A percentile compares a stretch with the other conserved stretches of the same genome.
Evolutionary conservation across 1,140 invertebrate genomes (phyloP).

Genomic region (Monomorium pharaonis): DNA sequence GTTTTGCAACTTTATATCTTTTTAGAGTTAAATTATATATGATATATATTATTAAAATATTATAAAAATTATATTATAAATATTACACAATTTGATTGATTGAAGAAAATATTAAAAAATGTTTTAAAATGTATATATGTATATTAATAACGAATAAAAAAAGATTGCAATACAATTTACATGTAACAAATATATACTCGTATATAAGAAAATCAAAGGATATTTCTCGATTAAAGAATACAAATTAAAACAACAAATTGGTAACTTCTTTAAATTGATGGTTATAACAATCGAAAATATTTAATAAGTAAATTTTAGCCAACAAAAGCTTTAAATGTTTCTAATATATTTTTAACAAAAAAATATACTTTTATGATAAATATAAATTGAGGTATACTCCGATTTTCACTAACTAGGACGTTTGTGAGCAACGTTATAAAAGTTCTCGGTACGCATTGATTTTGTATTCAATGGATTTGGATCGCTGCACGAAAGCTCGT

Average conservation of each 20-base stretch:
- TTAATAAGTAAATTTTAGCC: neutral
- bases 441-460: neutral
- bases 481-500: neutral
- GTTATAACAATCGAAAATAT: too few species aligned
- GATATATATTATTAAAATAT: too few species aligned
- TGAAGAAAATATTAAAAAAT: neutral
- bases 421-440: conserved; percentile 19
- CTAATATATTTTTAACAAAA: neutral
- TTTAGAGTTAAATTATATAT: too few species aligned
- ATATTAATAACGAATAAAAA: neutral
- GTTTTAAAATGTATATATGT: neutral
- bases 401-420: neutral
- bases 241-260: neutral
- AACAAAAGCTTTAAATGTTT: neutral
- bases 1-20: too few species aligned
- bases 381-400: neutral
- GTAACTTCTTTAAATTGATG: too few species aligned
- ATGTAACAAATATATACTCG: too few species aligned
- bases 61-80: too few species aligned
- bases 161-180: neutral
- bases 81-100: too few species aligned
- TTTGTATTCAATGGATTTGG: neutral
- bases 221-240: too few species aligned
- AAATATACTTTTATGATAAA: neutral
- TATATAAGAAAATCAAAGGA: neutral